Evolutionary conservation across 2,113 vertebrate genomes (phyloP), one percentile per base, ranked within the genome.

Genomic region (Callopanchax toddi): DNA sequence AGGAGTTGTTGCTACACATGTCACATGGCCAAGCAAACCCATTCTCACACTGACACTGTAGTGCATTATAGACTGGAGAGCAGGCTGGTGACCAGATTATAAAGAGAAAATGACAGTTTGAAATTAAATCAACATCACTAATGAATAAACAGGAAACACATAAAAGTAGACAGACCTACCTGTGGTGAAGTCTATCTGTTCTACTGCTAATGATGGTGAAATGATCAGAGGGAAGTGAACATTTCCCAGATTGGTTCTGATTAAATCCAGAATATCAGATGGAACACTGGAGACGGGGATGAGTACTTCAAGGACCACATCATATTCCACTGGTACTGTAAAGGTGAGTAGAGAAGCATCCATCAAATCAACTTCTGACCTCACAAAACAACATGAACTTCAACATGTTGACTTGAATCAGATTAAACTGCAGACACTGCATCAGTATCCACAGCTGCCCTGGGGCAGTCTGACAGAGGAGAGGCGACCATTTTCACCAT

Each of bases 31-130:
- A 82, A 46, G 63, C 10, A 57, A 54, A 71, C 5, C 20, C 18
- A 13, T 48, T 11, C 42, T 78, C 50, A 65, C 80, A 82, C n/a
- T 68, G 39, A 44, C 66, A 68, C n/a, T 49, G 44, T 13, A 67
- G 5, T 22, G 23, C 20, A 9, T n/a, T 17, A n/a, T 20, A n/a
- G 42, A 40, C 57, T 42, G 64, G 53, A 50, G 39, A 32, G 36
- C 64, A 67, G 6, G 13, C 64, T 68, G 32, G n/a, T 44, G 22
- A 18, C 25, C 49, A 7, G 3, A 54, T 45, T 63, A 16, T n/a
- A 44, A 34, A 17, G 11, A 44, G 7, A 39, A 29, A 13, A 20
- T 5, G 13, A 34, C 5, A 7, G 2, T 3, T 13, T 18, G 5
- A 18, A 5, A 34, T 0, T 12, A 3, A 15, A 22, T 22, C 26